These are phyloP conservation scores for mouse (Mus musculus) DNA, from an alignment of 2,113 vertebrate genomes.

Conservation along the genomic window GRCm39 chr11:11220001-11220500, in stretches of 20 bases:
- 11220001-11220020: not conserved
- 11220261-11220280: not conserved
- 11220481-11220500: not conserved
- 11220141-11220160: constrained; percentile 7
- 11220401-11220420: not conserved
- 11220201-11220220: not conserved
- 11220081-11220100: constrained; percentile 17
- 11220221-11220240: not conserved
- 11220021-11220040: not conserved
- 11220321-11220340: no score
- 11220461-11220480: not conserved
- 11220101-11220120: constrained; percentile 43
- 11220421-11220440: not conserved
- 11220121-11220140: constrained; percentile 41
- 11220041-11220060: constrained; percentile 29
- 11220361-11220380: not conserved
- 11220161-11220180: constrained; percentile 39
- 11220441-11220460: not conserved
- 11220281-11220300: not conserved
- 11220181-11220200: not conserved
- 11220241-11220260: not conserved
- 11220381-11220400: not conserved
- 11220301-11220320: not conserved
- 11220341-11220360: not conserved
- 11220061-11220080: constrained; percentile 33